Conservation (phyloP, 2,797 vertebrate species). For the Pantherophis alleghaniensis region DNA sequence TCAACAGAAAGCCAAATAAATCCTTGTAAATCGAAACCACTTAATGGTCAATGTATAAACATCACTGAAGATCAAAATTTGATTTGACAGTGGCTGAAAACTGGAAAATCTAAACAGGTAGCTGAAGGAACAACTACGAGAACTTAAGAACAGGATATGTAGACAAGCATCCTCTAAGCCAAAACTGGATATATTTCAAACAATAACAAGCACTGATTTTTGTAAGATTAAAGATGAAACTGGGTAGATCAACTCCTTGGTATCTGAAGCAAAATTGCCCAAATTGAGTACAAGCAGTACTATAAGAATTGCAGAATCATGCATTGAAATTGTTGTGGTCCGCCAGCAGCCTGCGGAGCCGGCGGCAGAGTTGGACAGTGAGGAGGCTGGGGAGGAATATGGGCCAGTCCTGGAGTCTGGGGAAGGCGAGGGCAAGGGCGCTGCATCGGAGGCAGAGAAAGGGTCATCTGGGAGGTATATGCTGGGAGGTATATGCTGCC, state of each 20-base stretch:
- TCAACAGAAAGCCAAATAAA: not conserved
- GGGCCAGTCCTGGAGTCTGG: too few species aligned
- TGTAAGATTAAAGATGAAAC: not conserved
- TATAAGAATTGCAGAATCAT: not conserved
- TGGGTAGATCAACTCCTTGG: not conserved
- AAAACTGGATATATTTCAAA: not conserved
- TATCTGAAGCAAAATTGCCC: not conserved
- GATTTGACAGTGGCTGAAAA: not conserved
- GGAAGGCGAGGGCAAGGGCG: rapidly evolving
- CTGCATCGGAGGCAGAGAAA: too few species aligned
- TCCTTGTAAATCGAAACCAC: not conserved
- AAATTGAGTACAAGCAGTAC: not conserved
- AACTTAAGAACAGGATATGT: not conserved
- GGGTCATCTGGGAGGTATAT: too few species aligned
- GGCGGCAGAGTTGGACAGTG: too few species aligned
- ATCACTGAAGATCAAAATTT: not conserved
- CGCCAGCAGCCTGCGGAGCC: too few species aligned
- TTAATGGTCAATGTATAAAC: not conserved
- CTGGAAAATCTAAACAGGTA: not conserved
- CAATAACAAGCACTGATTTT: not conserved
- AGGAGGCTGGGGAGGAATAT: too few species aligned
- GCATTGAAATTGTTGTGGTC: not conserved
- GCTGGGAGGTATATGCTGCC: too few species aligned
- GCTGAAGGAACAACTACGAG: not conserved
- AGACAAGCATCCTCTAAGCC: not conserved